These are phyloP conservation scores for Serripes groenlandicus DNA, from an alignment of 2,888 invertebrate genomes.

Conservation along the genomic window DNA sequence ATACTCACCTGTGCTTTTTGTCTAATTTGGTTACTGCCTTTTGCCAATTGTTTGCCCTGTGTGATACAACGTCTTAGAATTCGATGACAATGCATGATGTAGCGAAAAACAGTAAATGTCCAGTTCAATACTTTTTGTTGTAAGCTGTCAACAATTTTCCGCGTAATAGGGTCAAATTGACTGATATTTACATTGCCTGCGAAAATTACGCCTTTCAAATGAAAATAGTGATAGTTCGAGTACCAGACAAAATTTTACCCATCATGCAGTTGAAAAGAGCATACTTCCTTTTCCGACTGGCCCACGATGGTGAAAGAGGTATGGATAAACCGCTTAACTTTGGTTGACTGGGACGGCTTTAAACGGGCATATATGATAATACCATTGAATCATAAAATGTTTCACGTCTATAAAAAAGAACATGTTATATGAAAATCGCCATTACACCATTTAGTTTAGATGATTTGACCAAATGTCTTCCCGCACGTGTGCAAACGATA, in stretches of 20 bases:
- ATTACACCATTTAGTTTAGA: too few relatives aligned
- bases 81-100: neutral
- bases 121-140: neutral
- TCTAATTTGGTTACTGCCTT: neutral
- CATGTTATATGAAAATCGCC: too few relatives aligned
- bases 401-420: too few relatives aligned
- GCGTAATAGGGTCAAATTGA: constrained; percentile 5
- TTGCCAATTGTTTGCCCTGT: neutral
- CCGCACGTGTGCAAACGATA: too few relatives aligned
- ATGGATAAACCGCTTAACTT: neutral
- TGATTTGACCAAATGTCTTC: too few relatives aligned
- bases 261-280: neutral
- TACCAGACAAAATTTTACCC: constrained; percentile 3
- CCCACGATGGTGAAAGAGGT: constrained; percentile 47
- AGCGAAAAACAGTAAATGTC: neutral
- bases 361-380: too few relatives aligned
- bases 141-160: constrained; percentile 1
- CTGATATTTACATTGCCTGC: neutral
- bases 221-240: neutral
- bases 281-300: constrained; percentile 66
- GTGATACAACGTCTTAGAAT: neutral
- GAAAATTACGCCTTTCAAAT: neutral
- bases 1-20: constrained; percentile 2
- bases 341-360: neutral
- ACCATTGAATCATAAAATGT: too few relatives aligned